Percentiles rank a stretch among this genome's conserved stretches.
These are phyloP conservation scores for Bubo scandiacus DNA, from an alignment of 2,113 vertebrate species.

Conservation along the genomic window DNA sequence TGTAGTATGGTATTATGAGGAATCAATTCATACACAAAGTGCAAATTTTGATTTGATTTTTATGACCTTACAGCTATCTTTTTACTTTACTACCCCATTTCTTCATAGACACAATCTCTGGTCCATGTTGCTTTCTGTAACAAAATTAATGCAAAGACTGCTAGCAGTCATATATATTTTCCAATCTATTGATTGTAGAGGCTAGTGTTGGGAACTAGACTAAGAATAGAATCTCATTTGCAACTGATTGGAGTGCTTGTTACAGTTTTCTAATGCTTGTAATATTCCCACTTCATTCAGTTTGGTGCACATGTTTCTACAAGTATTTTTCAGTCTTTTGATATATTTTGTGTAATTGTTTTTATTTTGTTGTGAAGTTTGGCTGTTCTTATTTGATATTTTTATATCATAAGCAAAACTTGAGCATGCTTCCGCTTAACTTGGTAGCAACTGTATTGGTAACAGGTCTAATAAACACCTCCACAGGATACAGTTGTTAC, in stretches of 20 bases:
- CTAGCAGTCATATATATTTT: neutral
- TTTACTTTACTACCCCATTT: neutral
- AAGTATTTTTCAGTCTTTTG: neutral
- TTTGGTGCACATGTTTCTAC: neutral
- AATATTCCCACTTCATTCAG: neutral
- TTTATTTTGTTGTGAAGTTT: neutral
- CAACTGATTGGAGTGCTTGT: neutral
- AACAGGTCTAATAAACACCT: constrained; percentile 61
- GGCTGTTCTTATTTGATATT: neutral
- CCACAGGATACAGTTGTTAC: constrained; percentile 55
- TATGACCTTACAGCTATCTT: neutral
- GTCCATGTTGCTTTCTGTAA: neutral
- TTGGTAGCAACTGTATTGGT: constrained; percentile 14
- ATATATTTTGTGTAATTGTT: neutral
- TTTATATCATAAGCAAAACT: neutral
- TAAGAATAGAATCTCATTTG: neutral
- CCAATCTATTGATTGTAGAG: neutral
- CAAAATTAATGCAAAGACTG: neutral
- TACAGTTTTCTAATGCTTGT: neutral
- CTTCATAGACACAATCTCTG: neutral
- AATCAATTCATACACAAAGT: neutral
- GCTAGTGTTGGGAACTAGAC: neutral
- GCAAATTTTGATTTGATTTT: constrained; percentile 2
- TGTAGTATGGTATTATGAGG: neutral
- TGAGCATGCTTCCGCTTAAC: constrained; percentile 18